Percentiles rank a stretch among this genome's conserved stretches.
Evolutionary conservation across 1,140 invertebrate genomes (phyloP).

Genomic region (Notospermus geniculatus): DNA sequence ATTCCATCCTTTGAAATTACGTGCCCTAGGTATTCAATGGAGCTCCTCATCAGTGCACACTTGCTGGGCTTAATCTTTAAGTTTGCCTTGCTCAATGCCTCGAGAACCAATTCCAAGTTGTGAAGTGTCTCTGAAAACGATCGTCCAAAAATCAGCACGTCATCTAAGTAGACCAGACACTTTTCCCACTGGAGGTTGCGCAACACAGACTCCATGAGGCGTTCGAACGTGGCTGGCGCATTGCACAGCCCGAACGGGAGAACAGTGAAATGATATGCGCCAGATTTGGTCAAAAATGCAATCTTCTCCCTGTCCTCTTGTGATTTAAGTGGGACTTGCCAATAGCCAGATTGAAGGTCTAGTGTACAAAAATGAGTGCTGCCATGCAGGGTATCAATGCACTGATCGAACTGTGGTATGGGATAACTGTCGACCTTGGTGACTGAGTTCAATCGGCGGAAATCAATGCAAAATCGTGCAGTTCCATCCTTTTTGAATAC

Average conservation of each 20-base stretch:
- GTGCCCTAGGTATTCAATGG: slow-evolving; percentile 27
- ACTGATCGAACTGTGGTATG: slow-evolving; percentile 36
- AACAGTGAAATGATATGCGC: slow-evolving; percentile 26
- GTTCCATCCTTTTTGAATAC: slow-evolving; percentile 32
- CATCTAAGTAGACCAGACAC: slow-evolving; percentile 17
- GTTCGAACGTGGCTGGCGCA: no score
- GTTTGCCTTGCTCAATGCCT: slow-evolving; percentile 12
- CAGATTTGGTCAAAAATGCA: slow-evolving; percentile 24
- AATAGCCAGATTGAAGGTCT: slow-evolving; percentile 35
- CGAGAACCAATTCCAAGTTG: slow-evolving; percentile 4
- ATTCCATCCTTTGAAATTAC: slow-evolving; percentile 25
- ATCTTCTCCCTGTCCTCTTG: slow-evolving; percentile 45
- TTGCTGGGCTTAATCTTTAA: slow-evolving; percentile 56
- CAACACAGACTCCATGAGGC: no score
- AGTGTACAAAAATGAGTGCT: slow-evolving; percentile 27
- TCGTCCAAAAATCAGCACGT: slow-evolving; percentile 13
- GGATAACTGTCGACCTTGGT: slow-evolving; percentile 29
- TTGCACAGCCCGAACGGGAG: no score
- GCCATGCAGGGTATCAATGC: slow-evolving; percentile 22
- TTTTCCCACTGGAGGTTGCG: no score
- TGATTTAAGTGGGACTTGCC: no score
- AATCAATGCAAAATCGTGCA: slow-evolving; percentile 36
- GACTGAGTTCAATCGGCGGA: slow-evolving; percentile 31
- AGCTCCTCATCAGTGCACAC: slow-evolving; percentile 47
- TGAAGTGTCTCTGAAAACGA: slow-evolving; percentile 6